Base-by-base conservation (phyloP, 2,888 invertebrate species). In the Acrocera orbiculus region DNA sequence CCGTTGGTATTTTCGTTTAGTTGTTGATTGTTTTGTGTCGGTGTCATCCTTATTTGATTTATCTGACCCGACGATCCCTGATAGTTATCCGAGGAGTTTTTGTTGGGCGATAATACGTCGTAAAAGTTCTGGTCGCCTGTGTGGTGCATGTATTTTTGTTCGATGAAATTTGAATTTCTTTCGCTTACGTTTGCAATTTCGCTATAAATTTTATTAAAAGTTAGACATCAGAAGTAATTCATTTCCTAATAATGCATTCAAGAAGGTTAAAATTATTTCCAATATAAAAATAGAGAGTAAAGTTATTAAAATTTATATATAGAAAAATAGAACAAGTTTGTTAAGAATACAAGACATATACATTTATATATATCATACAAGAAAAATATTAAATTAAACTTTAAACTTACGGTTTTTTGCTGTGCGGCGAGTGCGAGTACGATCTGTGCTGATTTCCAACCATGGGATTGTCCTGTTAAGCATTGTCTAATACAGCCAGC, bases 71-170 rank as follows among this genome's bases (percentile, higher is more conserved):
- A 58, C 58, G 51, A 58, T 58, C 50, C 55, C 59, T 60, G 60
- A 55, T 53, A 58, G 58, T 55, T 58, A 59, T 65, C 57, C 65
- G 59, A 56, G 54, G 49, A 54, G 39, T 41, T 59, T 59, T 53
- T 62, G 60, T 45, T 62, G 61, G 48, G 61, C 58, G 50, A 62
- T 61, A 50, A 60, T 59, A 42, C 61, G 56, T 46, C 56, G 54
- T 48, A 58, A 53, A 47, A 61, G 48, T 40, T 56, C 59, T 43
- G 60, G 60, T 56, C 61, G 49, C 38, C 60, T 67, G 60, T 76
- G 69, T 66, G 79, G 77, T 64, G 76, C 77, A 64, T 83, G 83
- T 63, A 80, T 73, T 65, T 86, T 86, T 69, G 79, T 75, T 70
- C 82, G 70, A 65, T 81, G 74, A 70, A 85, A 82, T 64, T 77